phyloP scores from a whole-genome alignment of 1,140 invertebrate genomes.

The Drosophila sp. region DNA sequence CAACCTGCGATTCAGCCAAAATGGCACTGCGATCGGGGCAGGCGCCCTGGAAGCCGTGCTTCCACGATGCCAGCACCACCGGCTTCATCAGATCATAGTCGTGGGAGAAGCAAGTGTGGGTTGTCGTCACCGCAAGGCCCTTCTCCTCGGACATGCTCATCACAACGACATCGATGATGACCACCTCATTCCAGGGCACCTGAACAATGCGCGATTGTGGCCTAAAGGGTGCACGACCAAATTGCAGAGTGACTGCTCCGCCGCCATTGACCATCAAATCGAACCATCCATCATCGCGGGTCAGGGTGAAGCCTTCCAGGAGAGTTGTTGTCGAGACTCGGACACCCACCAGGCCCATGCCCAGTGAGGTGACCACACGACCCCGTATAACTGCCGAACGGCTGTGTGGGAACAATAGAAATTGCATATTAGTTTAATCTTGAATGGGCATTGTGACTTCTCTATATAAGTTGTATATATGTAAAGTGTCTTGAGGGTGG shows the following conservation, averaged over 20 bases:
- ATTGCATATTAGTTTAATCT: constrained; percentile 61
- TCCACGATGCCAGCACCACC: constrained; percentile 97
- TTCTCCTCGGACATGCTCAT: constrained; percentile 94
- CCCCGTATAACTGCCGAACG: constrained; percentile 98
- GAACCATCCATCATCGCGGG: constrained; percentile 96
- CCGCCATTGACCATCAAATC: constrained; percentile 98
- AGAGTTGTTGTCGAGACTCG: constrained; percentile 95
- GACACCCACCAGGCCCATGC: constrained; percentile 96
- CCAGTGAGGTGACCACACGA: constrained; percentile 94
- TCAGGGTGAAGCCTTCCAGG: constrained; percentile 96
- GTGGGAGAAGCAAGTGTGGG: constrained; percentile 93
- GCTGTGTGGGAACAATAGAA: constrained; percentile 84
- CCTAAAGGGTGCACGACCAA: constrained; percentile 95
- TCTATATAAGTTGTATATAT: too few species aligned
- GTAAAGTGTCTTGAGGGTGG: too few species aligned
- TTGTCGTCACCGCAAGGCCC: constrained; percentile 84
- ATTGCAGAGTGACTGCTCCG: constrained; percentile 96
- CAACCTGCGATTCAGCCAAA: constrained; percentile 96
- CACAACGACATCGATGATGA: constrained; percentile 93
- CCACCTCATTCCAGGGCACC: constrained; percentile 98
- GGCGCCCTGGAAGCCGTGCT: constrained; percentile 97
- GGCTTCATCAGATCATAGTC: constrained; percentile 97
- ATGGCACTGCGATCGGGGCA: constrained; percentile 96
- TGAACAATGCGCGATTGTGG: constrained; percentile 95
- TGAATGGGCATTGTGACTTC: constrained; percentile 11